These are phyloP conservation scores for Drosophila elegans DNA, from an alignment of 1,140 invertebrate species.

Conservation along the genomic window DNA sequence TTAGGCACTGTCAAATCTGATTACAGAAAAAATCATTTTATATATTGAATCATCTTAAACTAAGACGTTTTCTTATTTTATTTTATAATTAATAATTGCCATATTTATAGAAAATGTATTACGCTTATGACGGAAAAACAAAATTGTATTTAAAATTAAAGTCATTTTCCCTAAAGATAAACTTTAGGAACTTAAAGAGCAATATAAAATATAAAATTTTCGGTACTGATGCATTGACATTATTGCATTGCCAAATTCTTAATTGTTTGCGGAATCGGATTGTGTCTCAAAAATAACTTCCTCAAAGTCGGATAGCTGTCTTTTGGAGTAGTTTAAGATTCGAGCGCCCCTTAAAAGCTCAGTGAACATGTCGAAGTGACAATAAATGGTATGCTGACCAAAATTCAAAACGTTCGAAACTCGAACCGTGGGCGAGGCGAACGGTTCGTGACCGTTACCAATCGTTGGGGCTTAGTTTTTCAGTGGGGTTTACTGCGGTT, in stretches of 20 bases:
- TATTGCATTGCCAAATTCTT: background rate
- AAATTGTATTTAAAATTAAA: too few relatives aligned
- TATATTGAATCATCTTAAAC: too few relatives aligned
- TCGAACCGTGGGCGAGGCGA: slow-evolving; percentile 32
- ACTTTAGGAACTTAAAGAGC: too few relatives aligned
- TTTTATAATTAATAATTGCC: too few relatives aligned
- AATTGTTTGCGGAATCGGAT: background rate
- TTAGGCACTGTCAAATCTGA: too few relatives aligned
- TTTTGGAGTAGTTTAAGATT: background rate
- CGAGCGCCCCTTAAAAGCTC: background rate
- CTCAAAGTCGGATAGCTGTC: background rate
- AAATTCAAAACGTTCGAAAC: slow-evolving; percentile 3
- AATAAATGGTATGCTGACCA: slow-evolving; percentile 9
- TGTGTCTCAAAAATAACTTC: background rate
- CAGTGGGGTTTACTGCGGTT: background rate
- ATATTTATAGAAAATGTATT: too few relatives aligned
- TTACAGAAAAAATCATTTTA: too few relatives aligned
- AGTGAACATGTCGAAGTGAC: slow-evolving; percentile 24
- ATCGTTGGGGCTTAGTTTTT: slow-evolving; percentile 1
- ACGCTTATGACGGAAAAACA: too few relatives aligned
- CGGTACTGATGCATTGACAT: background rate
- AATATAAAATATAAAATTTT: too few relatives aligned
- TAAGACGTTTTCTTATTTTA: too few relatives aligned
- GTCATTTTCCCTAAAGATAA: too few relatives aligned
- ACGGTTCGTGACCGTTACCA: slow-evolving; percentile 25